A percentile compares a stretch with the other conserved stretches of the same genome.
Conservation (phyloP, 2,113 vertebrate species). For the Abramis brama region DNA sequence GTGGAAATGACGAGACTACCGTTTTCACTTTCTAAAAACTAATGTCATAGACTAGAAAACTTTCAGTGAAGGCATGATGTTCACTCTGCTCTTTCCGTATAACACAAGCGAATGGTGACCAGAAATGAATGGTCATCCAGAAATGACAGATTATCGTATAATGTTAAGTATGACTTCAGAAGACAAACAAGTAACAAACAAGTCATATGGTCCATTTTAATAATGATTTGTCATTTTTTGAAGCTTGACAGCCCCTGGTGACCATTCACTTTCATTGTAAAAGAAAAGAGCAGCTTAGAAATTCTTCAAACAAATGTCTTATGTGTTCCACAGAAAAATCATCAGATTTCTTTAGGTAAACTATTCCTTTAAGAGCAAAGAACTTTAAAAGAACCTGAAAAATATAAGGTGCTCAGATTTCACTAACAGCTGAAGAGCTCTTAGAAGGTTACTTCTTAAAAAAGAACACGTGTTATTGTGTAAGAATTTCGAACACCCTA, state of each 20-base stretch:
- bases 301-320: neutral
- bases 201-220: neutral
- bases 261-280: too few species aligned
- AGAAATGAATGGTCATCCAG: neutral
- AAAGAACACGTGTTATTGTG: neutral
- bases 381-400: neutral
- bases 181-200: neutral
- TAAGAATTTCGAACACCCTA: conserved; percentile 34
- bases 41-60: neutral
- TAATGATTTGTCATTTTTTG: neutral
- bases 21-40: neutral
- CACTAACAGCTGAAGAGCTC: neutral
- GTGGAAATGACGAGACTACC: neutral
- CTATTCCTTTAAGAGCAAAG: neutral
- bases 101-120: neutral
- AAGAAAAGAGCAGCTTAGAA: too few species aligned
- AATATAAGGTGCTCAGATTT: neutral
- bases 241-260: neutral
- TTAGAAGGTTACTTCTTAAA: neutral
- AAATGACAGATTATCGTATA: neutral
- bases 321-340: neutral
- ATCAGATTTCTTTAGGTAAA: neutral
- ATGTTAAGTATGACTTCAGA: neutral
- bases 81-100: neutral
- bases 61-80: neutral